A percentile compares a stretch with the other conserved stretches of the same genome.
These are phyloP conservation scores for Rhynchophorus ferrugineus DNA, from an alignment of 1,140 invertebrate species.

Conservation along the genomic window DNA sequence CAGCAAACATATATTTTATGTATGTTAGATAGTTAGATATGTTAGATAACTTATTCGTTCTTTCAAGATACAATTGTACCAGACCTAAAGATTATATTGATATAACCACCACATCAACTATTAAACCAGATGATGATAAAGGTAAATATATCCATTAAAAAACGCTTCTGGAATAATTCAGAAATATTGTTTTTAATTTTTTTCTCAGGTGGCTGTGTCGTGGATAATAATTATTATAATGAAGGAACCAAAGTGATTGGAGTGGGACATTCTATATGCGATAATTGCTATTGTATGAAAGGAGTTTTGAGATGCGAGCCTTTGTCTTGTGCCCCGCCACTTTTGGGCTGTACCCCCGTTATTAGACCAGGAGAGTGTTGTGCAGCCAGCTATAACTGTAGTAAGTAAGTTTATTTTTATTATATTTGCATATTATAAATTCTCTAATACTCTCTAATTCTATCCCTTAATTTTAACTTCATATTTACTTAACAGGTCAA, in stretches of 20 bases:
- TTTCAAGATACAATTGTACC: slow-evolving; percentile 69
- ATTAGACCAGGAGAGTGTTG: slow-evolving; percentile 72
- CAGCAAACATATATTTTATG: too few relatives aligned
- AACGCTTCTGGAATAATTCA: neutral
- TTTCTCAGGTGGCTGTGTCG: slow-evolving; percentile 53
- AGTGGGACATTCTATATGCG: slow-evolving; percentile 53
- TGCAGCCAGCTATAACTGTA: slow-evolving; percentile 74
- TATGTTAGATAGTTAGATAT: too few relatives aligned
- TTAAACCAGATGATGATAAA: neutral
- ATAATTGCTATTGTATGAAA: slow-evolving; percentile 75
- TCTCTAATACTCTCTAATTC: too few relatives aligned
- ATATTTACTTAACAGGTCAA: too few relatives aligned
- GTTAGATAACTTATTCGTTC: too few relatives aligned
- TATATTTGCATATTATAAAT: too few relatives aligned
- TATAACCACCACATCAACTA: neutral
- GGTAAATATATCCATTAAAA: neutral
- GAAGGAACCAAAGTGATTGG: slow-evolving; percentile 70
- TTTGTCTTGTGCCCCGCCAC: slow-evolving; percentile 62
- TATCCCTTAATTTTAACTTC: too few relatives aligned
- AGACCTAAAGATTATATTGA: slow-evolving; percentile 7
- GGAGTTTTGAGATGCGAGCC: slow-evolving; percentile 66
- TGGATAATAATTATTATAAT: slow-evolving; percentile 52
- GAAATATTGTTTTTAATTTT: slow-evolving; percentile 1
- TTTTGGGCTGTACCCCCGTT: slow-evolving; percentile 69
- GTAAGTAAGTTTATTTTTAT: slow-evolving; percentile 43